phyloP scores from a whole-genome alignment of 1,140 invertebrate genomes.

The Drosophila nikananu region DNA sequence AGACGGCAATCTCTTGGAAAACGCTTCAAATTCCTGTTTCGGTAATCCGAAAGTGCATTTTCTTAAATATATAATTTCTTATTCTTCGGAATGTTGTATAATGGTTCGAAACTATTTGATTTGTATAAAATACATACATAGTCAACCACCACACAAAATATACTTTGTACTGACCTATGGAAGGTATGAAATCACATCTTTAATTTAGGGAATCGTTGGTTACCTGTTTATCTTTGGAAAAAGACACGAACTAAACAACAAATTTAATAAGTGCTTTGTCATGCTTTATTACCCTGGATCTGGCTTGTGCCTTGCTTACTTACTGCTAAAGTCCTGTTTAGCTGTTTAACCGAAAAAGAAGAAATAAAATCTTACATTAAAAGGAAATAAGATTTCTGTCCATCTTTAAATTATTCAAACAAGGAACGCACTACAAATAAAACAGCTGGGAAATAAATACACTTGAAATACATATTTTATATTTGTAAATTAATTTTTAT shows the following conservation, averaged over 20 bases:
- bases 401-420: neutral
- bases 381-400: neutral
- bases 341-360: neutral
- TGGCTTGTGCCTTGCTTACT: neutral
- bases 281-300: neutral
- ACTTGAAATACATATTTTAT: too few species aligned
- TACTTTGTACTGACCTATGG: constrained; percentile 2
- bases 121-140: constrained; percentile 73
- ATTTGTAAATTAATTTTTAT: too few species aligned
- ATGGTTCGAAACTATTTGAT: constrained; percentile 41
- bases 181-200: constrained; percentile 1
- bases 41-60: constrained; percentile 32
- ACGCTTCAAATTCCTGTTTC: constrained; percentile 26
- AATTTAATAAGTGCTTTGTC: neutral
- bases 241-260: too few species aligned
- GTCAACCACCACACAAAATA: constrained; percentile 23
- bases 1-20: constrained; percentile 12
- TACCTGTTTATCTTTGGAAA: neutral
- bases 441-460: neutral
- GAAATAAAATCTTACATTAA: neutral
- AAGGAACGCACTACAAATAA: neutral
- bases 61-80: constrained; percentile 57
- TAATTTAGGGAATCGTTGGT: neutral
- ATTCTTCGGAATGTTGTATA: constrained; percentile 49
- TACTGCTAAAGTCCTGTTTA: neutral